Evolutionary conservation across 2,888 invertebrate species (phyloP).

Genomic region (Ophion costatus): DNA sequence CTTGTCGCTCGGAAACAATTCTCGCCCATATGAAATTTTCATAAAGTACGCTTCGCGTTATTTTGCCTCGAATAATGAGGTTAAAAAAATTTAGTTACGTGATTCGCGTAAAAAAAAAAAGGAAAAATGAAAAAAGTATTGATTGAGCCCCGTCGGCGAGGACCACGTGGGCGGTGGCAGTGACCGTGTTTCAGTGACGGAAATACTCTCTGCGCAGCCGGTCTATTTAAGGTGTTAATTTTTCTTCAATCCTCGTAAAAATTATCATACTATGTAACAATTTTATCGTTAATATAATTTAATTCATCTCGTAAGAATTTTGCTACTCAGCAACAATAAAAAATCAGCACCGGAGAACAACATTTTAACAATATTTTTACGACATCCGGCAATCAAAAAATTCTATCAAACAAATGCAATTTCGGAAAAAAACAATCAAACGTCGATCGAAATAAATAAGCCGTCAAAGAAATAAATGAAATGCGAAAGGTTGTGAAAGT

Average conservation of each 20-base stretch:
- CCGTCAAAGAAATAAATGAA: neutral
- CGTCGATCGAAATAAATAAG: neutral
- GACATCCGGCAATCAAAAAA: neutral
- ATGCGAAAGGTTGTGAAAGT: neutral
- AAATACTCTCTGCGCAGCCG: conserved; percentile 66
- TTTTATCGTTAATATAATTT: neutral
- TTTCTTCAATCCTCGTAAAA: neutral
- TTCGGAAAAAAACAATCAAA: no score
- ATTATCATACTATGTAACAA: neutral
- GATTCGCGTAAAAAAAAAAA: neutral
- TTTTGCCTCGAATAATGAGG: no score
- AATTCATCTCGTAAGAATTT: neutral
- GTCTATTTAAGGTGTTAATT: conserved; percentile 9
- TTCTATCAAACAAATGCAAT: no score
- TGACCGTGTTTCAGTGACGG: conserved; percentile 71
- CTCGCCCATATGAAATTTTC: no score
- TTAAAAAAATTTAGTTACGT: no score
- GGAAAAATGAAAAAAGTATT: conserved; percentile 17
- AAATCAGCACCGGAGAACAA: neutral
- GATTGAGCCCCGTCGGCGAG: conserved; percentile 45
- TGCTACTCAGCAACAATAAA: neutral
- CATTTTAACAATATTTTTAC: neutral
- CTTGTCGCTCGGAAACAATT: no score
- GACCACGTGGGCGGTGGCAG: conserved; percentile 74
- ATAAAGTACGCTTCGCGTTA: no score